Conservation (phyloP, 2,113 vertebrate genomes). For the Phalacrocorax pelagicus region DNA sequence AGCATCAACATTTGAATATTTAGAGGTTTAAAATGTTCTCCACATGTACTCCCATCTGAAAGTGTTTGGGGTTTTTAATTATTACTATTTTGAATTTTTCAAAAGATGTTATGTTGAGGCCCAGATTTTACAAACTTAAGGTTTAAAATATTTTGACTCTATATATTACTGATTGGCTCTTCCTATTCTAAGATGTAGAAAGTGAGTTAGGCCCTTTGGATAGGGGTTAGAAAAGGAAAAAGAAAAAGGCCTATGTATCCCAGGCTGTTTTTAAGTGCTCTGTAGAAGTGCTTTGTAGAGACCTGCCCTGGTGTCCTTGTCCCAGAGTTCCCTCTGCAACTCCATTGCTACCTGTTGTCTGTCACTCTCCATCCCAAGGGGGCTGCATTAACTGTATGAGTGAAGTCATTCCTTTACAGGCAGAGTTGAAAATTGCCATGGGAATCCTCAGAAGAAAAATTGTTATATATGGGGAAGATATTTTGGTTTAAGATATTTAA, state of each 20-base stretch:
- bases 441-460: not conserved
- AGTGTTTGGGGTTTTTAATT: not conserved
- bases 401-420: not conserved
- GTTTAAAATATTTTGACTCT: not conserved
- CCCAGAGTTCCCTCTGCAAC: not conserved
- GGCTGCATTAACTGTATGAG: not conserved
- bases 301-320: not conserved
- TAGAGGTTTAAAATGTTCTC: not conserved
- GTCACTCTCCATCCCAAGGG: not conserved
- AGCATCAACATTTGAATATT: not conserved
- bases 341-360: not conserved
- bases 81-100: not conserved
- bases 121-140: not conserved
- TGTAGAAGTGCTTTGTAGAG: not conserved
- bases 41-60: not conserved
- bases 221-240: not conserved
- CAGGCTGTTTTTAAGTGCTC: not conserved
- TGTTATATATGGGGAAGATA: fast-evolving
- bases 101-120: not conserved
- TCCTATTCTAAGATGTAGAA: not conserved
- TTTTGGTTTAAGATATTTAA: not conserved
- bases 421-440: not conserved
- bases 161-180: not conserved
- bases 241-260: not conserved
- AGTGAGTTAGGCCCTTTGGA: not conserved